Evolutionary conservation across 1,140 invertebrate species (phyloP).

Genomic region (Pteromalus puparum): DNA sequence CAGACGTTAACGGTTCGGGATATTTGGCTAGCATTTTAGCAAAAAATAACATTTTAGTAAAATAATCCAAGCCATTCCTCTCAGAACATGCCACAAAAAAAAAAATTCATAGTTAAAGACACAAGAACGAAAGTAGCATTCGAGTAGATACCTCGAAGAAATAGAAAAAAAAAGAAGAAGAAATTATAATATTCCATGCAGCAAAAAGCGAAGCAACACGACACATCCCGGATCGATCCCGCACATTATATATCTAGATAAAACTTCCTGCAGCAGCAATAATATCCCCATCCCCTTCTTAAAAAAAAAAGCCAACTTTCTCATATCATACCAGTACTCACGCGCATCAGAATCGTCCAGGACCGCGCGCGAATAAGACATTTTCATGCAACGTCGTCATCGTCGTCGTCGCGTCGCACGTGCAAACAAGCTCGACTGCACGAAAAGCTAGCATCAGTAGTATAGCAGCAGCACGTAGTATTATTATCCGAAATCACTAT

Average conservation of each 20-base stretch:
- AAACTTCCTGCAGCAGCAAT: neutral
- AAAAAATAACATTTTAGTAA: no score
- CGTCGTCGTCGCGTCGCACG: neutral
- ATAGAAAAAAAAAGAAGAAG: neutral
- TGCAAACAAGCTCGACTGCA: neutral
- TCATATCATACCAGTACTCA: no score
- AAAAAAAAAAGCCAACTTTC: no score
- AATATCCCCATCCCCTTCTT: neutral
- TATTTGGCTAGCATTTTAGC: no score
- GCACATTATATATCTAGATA: neutral
- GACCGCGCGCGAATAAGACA: neutral
- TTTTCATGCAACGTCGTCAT: constrained; percentile 8
- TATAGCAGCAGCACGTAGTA: neutral
- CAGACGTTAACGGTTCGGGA: no score
- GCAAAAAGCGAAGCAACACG: neutral
- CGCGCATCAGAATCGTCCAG: neutral
- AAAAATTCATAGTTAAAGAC: no score
- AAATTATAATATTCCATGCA: neutral
- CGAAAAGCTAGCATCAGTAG: neutral
- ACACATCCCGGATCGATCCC: neutral
- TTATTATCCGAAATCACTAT: neutral
- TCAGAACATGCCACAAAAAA: no score
- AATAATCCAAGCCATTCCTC: no score
- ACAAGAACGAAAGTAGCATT: no score
- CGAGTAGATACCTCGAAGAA: no score